A percentile compares a stretch with the other conserved stretches of the same genome.
Evolutionary conservation across 1,140 invertebrate genomes (phyloP).

Genomic region (Psilanteris sp.): DNA sequence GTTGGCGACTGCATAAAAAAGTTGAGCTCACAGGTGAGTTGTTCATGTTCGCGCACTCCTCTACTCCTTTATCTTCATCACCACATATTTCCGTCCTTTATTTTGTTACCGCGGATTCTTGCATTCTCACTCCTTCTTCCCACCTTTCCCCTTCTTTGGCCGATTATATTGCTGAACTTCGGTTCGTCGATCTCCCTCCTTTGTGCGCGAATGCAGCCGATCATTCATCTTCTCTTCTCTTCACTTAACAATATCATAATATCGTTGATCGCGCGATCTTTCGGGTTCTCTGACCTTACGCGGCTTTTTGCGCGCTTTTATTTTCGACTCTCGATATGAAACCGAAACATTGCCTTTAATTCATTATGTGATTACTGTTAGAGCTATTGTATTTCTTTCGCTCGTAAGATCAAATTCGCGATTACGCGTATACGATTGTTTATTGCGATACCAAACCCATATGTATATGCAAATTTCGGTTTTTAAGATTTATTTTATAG

Average conservation of each 20-base stretch:
- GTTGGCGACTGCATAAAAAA: slow-evolving; percentile 57
- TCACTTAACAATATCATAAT: slow-evolving; percentile 59
- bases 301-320: slow-evolving; percentile 19
- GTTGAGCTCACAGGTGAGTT: slow-evolving; percentile 48
- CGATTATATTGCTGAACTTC: slow-evolving; percentile 49
- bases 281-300: slow-evolving; percentile 56
- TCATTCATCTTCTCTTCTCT: slow-evolving; percentile 60
- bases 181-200: slow-evolving; percentile 58
- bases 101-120: slow-evolving; percentile 13
- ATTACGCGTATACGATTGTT: too few relatives aligned
- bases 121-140: slow-evolving; percentile 35
- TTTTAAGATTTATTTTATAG: too few relatives aligned
- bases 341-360: slow-evolving; percentile 39
- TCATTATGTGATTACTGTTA: slow-evolving; percentile 51
- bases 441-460: too few relatives aligned
- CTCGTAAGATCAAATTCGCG: too few relatives aligned
- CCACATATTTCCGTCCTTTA: slow-evolving; percentile 28
- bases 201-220: slow-evolving; percentile 50
- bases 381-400: slow-evolving; percentile 17
- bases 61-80: slow-evolving; percentile 52
- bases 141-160: slow-evolving; percentile 49
- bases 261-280: slow-evolving; percentile 49
- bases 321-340: slow-evolving; percentile 7
- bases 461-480: too few relatives aligned
- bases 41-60: slow-evolving; percentile 42